Evolutionary conservation across 2,888 invertebrate species (phyloP), one percentile per base, ranked within the genome.

Genomic region (Dicyrtoma fusca): DNA sequence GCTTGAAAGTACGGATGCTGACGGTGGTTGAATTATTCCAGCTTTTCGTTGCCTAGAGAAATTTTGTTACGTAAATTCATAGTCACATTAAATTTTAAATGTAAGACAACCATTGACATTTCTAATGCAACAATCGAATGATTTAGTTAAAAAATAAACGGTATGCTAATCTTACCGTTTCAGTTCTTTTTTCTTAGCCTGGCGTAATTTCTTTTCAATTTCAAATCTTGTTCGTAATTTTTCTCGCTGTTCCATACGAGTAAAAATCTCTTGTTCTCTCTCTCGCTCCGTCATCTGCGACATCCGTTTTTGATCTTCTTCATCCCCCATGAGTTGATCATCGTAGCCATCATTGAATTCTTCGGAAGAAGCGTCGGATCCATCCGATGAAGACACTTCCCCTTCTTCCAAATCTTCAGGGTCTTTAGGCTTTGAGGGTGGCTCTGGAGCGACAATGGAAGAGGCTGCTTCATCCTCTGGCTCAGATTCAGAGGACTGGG

Each of bases 321-420:
- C 96, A 84, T 97, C 97, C 0, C 97, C 97, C 91, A 97, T 97
- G 34, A 97, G 87, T 83, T 97, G 93, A 77, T 97, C 97, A 83
- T 97, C 97, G 81, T 93, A 96, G 76, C 97, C 97, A 85, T 98
- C 97, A 83, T 95, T 91, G 82, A 97, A 97, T 84, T 96, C 95
- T 79, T 91, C 92, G 77, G 93, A 55, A 0, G 87, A 86, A 71
- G 74, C 73, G 1, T 75, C 75, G 3, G 75, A 77, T 8, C 59
- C 72, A 19, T 74, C 74, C 49, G 85, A 88, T 8, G 87, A 88
- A 0, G 92, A 92, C 0, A 95, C 94, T 85, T 95, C 95, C 34
- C 92, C 90, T 87, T 94, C 94, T 84, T 94, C 93, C 0, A 91
- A 91, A 81, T 94, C 93, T 66, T 91, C 91, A n/a, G 77, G 74